Evolutionary conservation across 2,113 vertebrate species (phyloP).

Genomic region (Catharus bicknelli): DNA sequence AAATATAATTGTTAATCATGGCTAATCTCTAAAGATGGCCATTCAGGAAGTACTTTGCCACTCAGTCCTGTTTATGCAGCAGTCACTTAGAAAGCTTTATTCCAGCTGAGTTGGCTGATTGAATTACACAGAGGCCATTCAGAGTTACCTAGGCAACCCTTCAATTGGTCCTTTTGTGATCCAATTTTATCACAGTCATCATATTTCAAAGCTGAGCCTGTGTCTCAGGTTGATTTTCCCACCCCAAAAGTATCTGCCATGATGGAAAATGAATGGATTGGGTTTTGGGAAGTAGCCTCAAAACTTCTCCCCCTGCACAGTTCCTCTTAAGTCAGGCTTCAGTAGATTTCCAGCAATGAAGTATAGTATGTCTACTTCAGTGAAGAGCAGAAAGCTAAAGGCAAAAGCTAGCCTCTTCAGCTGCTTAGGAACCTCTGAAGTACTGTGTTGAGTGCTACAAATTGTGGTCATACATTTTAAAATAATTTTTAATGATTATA

Average conservation of each 20-base stretch:
- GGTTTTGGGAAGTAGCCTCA: neutral
- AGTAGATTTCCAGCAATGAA: neutral
- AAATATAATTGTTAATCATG: neutral
- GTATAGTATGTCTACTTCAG: neutral
- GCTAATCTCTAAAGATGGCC: neutral
- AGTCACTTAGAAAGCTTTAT: neutral
- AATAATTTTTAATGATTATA: neutral
- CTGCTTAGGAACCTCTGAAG: neutral
- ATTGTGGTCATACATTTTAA: neutral
- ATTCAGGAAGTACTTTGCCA: conserved; percentile 13
- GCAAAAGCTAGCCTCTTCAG: neutral
- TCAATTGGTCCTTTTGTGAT: neutral
- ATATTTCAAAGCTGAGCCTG: neutral
- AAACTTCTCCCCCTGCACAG: neutral
- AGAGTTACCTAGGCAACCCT: conserved; percentile 46
- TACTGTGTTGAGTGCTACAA: neutral
- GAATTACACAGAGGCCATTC: neutral
- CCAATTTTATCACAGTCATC: neutral
- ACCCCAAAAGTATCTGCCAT: neutral
- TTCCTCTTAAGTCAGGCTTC: neutral
- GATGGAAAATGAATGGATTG: neutral
- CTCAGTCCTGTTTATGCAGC: neutral
- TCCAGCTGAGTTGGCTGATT: conserved; percentile 7
- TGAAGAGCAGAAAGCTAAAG: neutral
- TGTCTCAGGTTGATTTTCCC: neutral